Evolutionary conservation across 2,888 invertebrate species (phyloP).

Genomic region (Microctonus brassicae): DNA sequence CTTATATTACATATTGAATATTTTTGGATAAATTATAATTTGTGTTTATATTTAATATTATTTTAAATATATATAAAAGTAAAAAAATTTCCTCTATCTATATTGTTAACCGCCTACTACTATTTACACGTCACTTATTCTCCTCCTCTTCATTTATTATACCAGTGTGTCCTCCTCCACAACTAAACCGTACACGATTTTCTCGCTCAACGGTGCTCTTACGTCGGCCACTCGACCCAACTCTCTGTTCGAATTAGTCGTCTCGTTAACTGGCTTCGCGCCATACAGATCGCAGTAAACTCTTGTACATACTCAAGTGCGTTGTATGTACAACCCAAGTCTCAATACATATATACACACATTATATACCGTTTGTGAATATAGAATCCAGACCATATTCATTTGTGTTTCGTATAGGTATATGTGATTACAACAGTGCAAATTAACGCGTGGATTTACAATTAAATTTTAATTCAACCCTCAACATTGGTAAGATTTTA

Average conservation of each 20-base stretch:
- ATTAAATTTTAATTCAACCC: not conserved
- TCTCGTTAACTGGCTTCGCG: slow-evolving; percentile 61
- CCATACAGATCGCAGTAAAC: slow-evolving; percentile 39
- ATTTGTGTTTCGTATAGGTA: no score
- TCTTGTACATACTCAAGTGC: slow-evolving; percentile 10
- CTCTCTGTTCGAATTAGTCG: slow-evolving; percentile 64
- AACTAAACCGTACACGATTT: slow-evolving; percentile 16
- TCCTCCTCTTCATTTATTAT: slow-evolving; percentile 19
- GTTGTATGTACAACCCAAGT: slow-evolving; percentile 25
- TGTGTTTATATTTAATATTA: no score
- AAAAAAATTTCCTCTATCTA: not conserved
- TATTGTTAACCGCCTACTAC: slow-evolving; percentile 13
- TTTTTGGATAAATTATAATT: no score
- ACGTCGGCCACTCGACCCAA: slow-evolving; percentile 49
- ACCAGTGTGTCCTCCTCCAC: slow-evolving; percentile 45
- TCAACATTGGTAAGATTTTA: slow-evolving; percentile 26
- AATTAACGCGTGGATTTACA: not conserved
- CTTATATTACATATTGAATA: no score
- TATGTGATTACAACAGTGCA: not conserved
- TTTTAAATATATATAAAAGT: no score
- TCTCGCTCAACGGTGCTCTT: not conserved
- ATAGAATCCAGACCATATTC: not conserved
- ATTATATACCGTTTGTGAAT: not conserved
- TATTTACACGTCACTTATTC: slow-evolving; percentile 21
- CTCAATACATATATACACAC: not conserved